Conservation (phyloP, 2,797 vertebrate genomes). For the Avahi laniger region DNA sequence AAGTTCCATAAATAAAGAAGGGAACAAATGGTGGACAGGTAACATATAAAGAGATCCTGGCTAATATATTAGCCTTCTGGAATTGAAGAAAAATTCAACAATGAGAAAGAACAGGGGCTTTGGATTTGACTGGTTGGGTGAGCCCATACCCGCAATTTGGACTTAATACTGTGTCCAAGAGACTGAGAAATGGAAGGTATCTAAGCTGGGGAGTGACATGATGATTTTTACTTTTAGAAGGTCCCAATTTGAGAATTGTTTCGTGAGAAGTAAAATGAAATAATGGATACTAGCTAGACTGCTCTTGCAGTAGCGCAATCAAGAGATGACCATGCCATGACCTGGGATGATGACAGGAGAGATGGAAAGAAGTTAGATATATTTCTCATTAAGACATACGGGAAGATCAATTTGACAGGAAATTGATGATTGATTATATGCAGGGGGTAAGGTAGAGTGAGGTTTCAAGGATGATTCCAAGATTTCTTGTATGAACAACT, state of each 20-base stretch:
- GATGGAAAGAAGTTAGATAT: neutral
- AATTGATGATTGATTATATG: neutral
- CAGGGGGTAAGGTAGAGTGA: neutral
- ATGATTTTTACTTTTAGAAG: neutral
- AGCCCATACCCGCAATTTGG: neutral
- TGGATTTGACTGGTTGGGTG: neutral
- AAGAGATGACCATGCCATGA: neutral
- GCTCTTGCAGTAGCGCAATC: neutral
- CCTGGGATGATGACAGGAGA: neutral
- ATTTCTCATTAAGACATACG: neutral
- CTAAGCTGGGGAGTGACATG: neutral
- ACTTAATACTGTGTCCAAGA: neutral
- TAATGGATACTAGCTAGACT: neutral
- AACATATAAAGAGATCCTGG: neutral
- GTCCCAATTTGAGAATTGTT: neutral
- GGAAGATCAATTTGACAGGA: neutral
- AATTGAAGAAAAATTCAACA: neutral
- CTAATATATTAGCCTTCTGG: neutral
- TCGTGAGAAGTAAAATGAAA: neutral
- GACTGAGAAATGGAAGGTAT: neutral
- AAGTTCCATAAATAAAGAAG: neutral
- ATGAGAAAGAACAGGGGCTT: neutral
- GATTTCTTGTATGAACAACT: neutral
- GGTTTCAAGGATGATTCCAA: neutral
- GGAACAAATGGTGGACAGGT: neutral